Conservation (phyloP, 2,797 vertebrate species). For the Ptychadena robeensis region DNA sequence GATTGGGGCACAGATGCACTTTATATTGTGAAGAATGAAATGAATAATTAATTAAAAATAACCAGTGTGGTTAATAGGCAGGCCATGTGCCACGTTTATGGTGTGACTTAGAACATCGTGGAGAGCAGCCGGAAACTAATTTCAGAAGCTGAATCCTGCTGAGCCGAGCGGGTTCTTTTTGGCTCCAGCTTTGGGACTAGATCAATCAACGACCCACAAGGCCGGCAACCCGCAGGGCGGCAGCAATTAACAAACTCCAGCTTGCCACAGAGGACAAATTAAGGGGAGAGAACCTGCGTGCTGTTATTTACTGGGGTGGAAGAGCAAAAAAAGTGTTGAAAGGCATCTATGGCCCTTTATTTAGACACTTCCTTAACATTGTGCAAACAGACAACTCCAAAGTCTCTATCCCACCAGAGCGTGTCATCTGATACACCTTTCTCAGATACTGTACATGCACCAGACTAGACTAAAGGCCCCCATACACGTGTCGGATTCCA, state of each 20-base stretch:
- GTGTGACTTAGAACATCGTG: constrained; percentile 50
- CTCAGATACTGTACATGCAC: too few relatives aligned
- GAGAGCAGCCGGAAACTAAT: constrained; percentile 60
- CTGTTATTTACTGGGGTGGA: constrained; percentile 28
- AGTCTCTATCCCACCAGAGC: too few relatives aligned
- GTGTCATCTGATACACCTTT: too few relatives aligned
- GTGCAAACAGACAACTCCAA: too few relatives aligned
- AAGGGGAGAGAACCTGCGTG: constrained; percentile 24
- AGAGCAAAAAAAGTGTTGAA: neutral
- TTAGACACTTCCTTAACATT: neutral
- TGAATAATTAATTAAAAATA: constrained; percentile 47
- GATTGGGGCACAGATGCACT: constrained; percentile 23
- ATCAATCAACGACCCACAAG: constrained; percentile 64
- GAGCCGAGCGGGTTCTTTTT: constrained; percentile 58
- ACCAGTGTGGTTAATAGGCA: constrained; percentile 44
- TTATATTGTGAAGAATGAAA: constrained; percentile 35
- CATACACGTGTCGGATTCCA: too few relatives aligned
- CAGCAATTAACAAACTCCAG: constrained; percentile 66
- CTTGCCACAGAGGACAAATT: constrained; percentile 47
- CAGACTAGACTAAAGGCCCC: too few relatives aligned
- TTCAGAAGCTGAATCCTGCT: constrained; percentile 64
- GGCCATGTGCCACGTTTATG: constrained; percentile 31
- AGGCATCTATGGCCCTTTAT: neutral
- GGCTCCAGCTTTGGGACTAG: constrained; percentile 59
- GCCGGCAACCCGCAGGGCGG: constrained; percentile 53